phyloP scores from a whole-genome alignment of 2,888 invertebrate species.

The Perizoma flavofasciatum region DNA sequence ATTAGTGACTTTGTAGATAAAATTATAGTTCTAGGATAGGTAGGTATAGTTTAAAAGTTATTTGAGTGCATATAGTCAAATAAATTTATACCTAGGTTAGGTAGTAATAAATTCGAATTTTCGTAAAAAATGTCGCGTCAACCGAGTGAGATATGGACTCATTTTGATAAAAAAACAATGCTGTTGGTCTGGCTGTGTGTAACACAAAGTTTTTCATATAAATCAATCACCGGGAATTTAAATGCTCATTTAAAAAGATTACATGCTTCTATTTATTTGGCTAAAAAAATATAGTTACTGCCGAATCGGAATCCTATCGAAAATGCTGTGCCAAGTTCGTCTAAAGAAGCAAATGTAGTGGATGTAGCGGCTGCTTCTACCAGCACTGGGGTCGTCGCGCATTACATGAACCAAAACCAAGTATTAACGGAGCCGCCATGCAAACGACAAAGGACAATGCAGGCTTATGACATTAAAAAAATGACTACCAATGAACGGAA shows the following conservation, averaged over 20 bases:
- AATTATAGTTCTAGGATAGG: too few relatives aligned
- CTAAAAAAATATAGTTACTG: not conserved
- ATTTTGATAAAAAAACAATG: not conserved
- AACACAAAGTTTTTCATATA: slow-evolving; percentile 1
- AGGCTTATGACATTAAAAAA: slow-evolving; percentile 3
- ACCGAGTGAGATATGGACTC: too few relatives aligned
- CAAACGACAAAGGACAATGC: slow-evolving; percentile 12
- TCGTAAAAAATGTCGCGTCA: too few relatives aligned
- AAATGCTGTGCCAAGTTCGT: not conserved
- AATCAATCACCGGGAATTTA: slow-evolving; percentile 3
- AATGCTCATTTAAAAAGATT: slow-evolving; percentile 2
- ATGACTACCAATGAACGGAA: slow-evolving; percentile 6
- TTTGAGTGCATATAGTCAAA: too few relatives aligned
- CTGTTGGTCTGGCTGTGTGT: not conserved
- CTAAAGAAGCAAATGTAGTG: not conserved
- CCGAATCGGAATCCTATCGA: too few relatives aligned
- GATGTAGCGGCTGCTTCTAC: too few relatives aligned
- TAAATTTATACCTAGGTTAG: not conserved
- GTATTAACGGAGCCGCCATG: not conserved
- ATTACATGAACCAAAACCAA: too few relatives aligned
- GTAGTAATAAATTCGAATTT: too few relatives aligned
- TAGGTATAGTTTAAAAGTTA: too few relatives aligned
- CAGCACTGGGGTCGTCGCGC: too few relatives aligned
- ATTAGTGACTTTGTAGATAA: too few relatives aligned
- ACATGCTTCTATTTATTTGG: not conserved